Evolutionary conservation across 2,888 invertebrate species (phyloP).

Genomic region (Parelbella ahira): DNA sequence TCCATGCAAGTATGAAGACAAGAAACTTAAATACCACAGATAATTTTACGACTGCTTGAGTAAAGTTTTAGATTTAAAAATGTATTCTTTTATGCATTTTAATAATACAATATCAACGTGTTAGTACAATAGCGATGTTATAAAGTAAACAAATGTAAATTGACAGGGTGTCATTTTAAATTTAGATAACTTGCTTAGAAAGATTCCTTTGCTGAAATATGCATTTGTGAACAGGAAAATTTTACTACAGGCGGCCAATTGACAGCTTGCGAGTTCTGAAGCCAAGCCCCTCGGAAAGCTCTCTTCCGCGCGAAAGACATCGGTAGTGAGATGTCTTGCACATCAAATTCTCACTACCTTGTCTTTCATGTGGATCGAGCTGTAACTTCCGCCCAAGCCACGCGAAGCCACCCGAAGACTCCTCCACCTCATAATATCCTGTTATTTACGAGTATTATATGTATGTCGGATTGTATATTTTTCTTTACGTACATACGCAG

Average conservation of each 20-base stretch:
- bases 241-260: conserved; percentile 12
- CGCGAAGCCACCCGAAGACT: conserved; percentile 13
- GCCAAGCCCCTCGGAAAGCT: conserved; percentile 38
- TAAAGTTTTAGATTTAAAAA: too few relatives aligned
- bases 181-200: conserved; percentile 9
- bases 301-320: conserved; percentile 94
- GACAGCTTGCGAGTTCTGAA: conserved; percentile 17
- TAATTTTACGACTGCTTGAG: too few relatives aligned
- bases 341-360: conserved; percentile 94
- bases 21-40: too few relatives aligned
- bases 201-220: conserved; percentile 4
- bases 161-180: not conserved
- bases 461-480: too few relatives aligned
- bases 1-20: too few relatives aligned
- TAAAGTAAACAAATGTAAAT: too few relatives aligned
- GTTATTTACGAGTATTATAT: too few relatives aligned
- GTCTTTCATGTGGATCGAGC: conserved; percentile 94
- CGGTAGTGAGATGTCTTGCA: conserved; percentile 96
- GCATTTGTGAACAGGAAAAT: conserved; percentile 12
- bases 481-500: too few relatives aligned
- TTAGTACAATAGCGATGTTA: too few relatives aligned
- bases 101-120: too few relatives aligned
- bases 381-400: conserved; percentile 36
- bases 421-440: not conserved
- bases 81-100: too few relatives aligned